A percentile compares a stretch with the other conserved stretches of the same genome.
These are phyloP conservation scores for Eueides isabella DNA, from an alignment of 1,140 invertebrate species.

Conservation along the genomic window DNA sequence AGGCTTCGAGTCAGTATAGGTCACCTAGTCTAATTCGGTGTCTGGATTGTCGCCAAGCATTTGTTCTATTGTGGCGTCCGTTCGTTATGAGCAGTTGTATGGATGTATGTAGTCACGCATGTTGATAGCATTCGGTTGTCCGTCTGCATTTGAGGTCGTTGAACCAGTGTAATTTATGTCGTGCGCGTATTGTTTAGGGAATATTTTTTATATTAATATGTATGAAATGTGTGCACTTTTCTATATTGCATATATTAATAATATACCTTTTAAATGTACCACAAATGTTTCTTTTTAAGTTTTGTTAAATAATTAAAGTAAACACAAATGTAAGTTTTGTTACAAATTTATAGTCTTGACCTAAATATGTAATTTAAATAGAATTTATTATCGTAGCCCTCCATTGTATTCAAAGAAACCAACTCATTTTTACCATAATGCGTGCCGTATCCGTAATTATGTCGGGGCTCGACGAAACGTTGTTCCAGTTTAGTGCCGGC, in stretches of 20 bases:
- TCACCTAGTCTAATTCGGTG: constrained; percentile 72
- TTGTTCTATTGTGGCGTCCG: constrained; percentile 72
- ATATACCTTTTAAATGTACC: not conserved
- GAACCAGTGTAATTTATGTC: constrained; percentile 47
- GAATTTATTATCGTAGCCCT: not conserved
- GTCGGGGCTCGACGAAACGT: not conserved
- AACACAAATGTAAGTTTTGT: not conserved
- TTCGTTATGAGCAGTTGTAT: constrained; percentile 41
- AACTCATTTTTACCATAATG: constrained; percentile 18
- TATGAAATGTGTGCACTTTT: constrained; percentile 20
- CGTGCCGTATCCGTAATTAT: constrained; percentile 15
- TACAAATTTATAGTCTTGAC: not conserved
- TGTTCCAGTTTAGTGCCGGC: constrained; percentile 26
- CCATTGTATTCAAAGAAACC: constrained; percentile 19
- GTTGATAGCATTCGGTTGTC: constrained; percentile 47
- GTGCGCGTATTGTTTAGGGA: constrained; percentile 43
- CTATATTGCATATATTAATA: not conserved
- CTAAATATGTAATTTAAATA: not conserved
- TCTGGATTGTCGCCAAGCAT: constrained; percentile 74
- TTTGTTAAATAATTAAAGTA: not conserved
- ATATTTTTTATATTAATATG: constrained; percentile 40
- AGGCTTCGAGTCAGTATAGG: constrained; percentile 48
- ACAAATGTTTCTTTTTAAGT: no score
- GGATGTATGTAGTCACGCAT: constrained; percentile 57
- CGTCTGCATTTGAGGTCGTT: constrained; percentile 44